These are phyloP conservation scores for Danionella cerebrum DNA, from an alignment of 2,113 vertebrate genomes.

Conservation along the genomic window DNA sequence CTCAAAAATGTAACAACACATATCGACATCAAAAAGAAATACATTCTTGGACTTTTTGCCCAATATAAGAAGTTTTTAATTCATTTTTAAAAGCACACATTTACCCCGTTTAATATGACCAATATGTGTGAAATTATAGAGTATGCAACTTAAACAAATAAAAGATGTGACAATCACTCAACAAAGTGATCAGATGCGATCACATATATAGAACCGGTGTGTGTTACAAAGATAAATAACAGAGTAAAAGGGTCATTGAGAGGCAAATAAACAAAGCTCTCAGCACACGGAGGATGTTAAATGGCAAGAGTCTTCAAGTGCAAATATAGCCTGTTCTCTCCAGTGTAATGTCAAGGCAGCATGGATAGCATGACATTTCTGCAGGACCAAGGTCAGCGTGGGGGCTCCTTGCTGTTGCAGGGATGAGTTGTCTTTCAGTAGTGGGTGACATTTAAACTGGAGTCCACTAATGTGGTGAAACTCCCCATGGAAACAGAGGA, in stretches of 20 bases:
- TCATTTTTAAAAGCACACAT: neutral
- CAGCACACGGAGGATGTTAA: neutral
- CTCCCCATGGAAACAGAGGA: neutral
- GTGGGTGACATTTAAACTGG: slow-evolving; percentile 38
- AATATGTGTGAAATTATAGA: neutral
- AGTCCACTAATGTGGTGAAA: slow-evolving; percentile 12
- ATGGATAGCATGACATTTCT: slow-evolving; percentile 32
- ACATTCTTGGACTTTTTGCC: too few species aligned
- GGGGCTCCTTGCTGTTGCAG: slow-evolving; percentile 4
- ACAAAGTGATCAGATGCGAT: neutral
- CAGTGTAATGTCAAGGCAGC: slow-evolving; percentile 6
- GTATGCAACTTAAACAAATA: neutral
- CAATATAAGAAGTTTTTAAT: too few species aligned
- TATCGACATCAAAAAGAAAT: too few species aligned
- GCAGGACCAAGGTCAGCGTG: slow-evolving; percentile 26
- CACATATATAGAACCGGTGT: neutral
- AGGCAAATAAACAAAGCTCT: neutral
- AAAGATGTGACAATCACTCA: too few species aligned
- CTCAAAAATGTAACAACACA: too few species aligned
- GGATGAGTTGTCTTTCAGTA: slow-evolving; percentile 28
- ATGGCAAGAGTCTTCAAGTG: slow-evolving; percentile 19
- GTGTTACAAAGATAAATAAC: neutral
- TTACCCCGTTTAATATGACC: too few species aligned
- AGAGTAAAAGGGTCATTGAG: neutral
- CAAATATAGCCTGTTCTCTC: slow-evolving; percentile 25